Conservation (phyloP, 2,797 vertebrate genomes). For the Astyanax mexicanus region DNA sequence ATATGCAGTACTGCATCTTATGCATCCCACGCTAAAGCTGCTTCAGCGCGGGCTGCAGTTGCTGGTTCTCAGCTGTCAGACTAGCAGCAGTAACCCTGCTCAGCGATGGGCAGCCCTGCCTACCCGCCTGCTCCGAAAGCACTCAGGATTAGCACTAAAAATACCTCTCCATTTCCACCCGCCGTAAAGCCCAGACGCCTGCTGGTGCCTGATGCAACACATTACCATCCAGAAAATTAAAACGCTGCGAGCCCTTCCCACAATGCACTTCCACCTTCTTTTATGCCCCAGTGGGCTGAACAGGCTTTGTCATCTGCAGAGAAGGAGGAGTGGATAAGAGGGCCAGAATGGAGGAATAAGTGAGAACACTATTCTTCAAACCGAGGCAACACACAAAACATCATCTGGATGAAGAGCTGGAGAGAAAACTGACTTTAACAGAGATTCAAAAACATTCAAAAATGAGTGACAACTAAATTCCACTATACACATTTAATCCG, state of each 20-base stretch:
- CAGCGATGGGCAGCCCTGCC: not conserved
- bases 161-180: conserved; percentile 43
- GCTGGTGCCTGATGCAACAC: conserved; percentile 31
- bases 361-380: not conserved
- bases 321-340: conserved; percentile 10
- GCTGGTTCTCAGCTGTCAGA: not conserved
- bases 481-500: no score
- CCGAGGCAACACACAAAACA: not conserved
- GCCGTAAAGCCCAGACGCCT: conserved; percentile 13
- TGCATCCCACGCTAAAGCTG: not conserved
- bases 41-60: not conserved
- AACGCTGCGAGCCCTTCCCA: conserved; percentile 32
- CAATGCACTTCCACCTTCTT: conserved; percentile 16
- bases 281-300: conserved; percentile 36
- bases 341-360: no score
- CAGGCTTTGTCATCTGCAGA: conserved; percentile 26
- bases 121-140: conserved; percentile 26
- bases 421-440: not conserved
- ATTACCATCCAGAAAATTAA: conserved; percentile 39
- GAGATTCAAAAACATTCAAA: not conserved
- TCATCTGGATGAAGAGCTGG: not conserved
- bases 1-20: not conserved
- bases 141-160: conserved; percentile 54
- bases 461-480: no score
- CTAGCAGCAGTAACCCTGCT: conserved; percentile 16